Base-by-base conservation (phyloP, 2,888 invertebrate species). In the Entomobrya multifasciata region DNA sequence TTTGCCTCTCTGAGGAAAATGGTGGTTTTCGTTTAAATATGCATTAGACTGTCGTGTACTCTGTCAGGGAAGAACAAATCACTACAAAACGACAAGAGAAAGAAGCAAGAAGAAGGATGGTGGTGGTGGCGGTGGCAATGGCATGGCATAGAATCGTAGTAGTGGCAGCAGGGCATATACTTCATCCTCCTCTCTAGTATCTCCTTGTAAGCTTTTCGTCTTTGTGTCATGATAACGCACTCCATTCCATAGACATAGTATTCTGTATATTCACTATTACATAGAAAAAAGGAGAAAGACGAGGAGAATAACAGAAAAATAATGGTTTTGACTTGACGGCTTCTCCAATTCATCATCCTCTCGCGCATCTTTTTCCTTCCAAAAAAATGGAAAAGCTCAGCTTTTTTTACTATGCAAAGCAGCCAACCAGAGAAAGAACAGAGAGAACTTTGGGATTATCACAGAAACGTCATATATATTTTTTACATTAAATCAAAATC, bases 301-400 rank as follows among this genome's bases (percentile, higher is more conserved):
- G 10, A 44, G n/a, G 36, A 36, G 44, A 67, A 22, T 44, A 67
- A 22, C 44, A 17, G 11, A 67, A 44, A 67, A 67, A 67, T 67
- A 77, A 49, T 67, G 55, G 27, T 60, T 70, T 72, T 60, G 27
- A 82, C 44, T 82, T 74, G 82, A 82, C 82, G 74, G 82, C 82
- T 82, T 60, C 44, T 60, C 70, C 82, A 82, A 82, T 82, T 82
- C 74, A 82, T 82, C 82, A 82, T 72, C 57, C 22, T 80, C 57
- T 15, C 65, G 15, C 27, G 36, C 36, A 36, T 65, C 36, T 36
- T 62, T 36, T 62, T 36, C 36, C 57, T 52, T 20, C 11, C 57
- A 2, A 22, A 2, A 20, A 17, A 55, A 3, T 13, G 13, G 25
- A 57, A 20, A 25, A 36, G 36, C 65, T 67, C 41, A 30, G 65